These are phyloP conservation scores for Horisme vitalbata DNA, from an alignment of 2,888 invertebrate species.

Conservation along the genomic window DNA sequence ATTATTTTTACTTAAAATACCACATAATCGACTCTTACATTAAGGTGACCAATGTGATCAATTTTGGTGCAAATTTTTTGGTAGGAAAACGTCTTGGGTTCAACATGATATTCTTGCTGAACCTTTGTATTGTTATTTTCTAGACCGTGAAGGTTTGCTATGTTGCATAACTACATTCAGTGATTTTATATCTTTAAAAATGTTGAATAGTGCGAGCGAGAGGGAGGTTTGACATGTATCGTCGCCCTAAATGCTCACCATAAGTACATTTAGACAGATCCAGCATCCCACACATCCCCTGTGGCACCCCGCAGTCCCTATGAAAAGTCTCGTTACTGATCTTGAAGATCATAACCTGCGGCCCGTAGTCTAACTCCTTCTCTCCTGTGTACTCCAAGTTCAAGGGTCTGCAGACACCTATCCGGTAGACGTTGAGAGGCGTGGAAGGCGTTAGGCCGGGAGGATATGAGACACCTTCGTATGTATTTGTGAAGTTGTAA, in stretches of 20 bases:
- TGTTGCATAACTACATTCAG: no score
- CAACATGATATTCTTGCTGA: no score
- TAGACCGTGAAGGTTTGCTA: no score
- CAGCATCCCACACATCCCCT: conserved; percentile 78
- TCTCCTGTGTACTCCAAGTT: conserved; percentile 54
- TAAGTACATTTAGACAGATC: conserved; percentile 88
- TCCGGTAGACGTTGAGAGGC: conserved; percentile 85
- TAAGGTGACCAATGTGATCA: no score
- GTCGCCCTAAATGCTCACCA: conserved; percentile 67
- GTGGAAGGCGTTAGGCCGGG: conserved; percentile 78
- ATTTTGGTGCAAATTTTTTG: no score
- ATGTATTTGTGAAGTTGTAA: conserved; percentile 81
- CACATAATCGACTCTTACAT: no score
- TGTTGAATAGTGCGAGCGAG: no score
- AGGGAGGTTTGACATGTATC: no score
- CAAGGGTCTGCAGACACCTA: conserved; percentile 89
- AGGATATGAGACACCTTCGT: conserved; percentile 89
- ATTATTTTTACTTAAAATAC: no score
- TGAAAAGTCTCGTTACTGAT: conserved; percentile 85
- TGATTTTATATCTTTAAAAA: no score
- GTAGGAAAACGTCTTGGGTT: no score
- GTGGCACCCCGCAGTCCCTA: conserved; percentile 81
- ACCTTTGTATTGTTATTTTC: no score
- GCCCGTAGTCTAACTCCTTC: conserved; percentile 65
- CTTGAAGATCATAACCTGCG: conserved; percentile 84